These are phyloP conservation scores for Camponotus fellah DNA, from an alignment of 2,888 invertebrate genomes.

Conservation along the genomic window DNA sequence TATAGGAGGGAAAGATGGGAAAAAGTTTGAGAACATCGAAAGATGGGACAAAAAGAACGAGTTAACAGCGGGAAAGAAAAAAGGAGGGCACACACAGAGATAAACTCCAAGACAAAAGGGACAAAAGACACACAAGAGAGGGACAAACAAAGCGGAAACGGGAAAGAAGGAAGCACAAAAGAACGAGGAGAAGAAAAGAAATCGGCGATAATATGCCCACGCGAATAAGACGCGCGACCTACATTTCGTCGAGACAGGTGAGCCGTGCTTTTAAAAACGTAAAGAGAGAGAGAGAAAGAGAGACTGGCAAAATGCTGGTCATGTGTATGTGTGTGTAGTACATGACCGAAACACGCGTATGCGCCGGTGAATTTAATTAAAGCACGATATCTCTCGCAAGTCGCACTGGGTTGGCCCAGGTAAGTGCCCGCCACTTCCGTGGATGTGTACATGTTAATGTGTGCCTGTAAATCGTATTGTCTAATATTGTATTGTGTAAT, in stretches of 20 bases:
- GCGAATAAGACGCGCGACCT: constrained; percentile 76
- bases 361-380: constrained; percentile 58
- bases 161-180: constrained; percentile 48
- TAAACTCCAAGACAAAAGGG: constrained; percentile 58
- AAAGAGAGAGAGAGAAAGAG: constrained; percentile 21
- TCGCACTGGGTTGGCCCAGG: constrained; percentile 60
- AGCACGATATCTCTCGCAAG: constrained; percentile 51
- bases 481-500: neutral
- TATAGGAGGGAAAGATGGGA: neutral
- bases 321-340: neutral
- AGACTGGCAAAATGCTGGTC: constrained; percentile 26
- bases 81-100: constrained; percentile 34
- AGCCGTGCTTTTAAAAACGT: constrained; percentile 56
- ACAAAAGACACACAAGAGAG: constrained; percentile 38
- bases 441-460: neutral
- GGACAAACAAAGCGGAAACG: constrained; percentile 44
- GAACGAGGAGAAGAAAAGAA: constrained; percentile 49
- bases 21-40: constrained; percentile 22
- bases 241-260: constrained; percentile 78
- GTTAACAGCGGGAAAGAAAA: constrained; percentile 17
- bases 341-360: constrained; percentile 40
- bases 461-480: constrained; percentile 14
- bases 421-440: constrained; percentile 52
- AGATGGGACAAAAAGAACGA: constrained; percentile 23
- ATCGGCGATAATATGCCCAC: constrained; percentile 64